Percentiles rank a stretch among this genome's conserved stretches.
phyloP scores from a whole-genome alignment of 1,140 invertebrate genomes.

The Portunus trituberculatus region DNA sequence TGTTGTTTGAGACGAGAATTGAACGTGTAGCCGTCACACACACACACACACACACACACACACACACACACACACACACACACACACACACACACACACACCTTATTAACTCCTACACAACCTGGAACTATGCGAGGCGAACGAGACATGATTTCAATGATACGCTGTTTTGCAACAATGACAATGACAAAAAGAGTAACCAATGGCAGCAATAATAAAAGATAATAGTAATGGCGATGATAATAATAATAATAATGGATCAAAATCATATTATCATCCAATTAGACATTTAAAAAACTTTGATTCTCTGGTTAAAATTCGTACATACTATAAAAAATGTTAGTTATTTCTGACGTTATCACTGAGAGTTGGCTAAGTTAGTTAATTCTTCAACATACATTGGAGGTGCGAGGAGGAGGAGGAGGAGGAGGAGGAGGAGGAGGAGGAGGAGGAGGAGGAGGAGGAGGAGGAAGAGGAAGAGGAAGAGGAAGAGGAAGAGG shows the following conservation, averaged over 20 bases:
- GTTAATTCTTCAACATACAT: neutral
- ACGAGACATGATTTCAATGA: neutral
- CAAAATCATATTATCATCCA: neutral
- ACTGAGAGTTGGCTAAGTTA: neutral
- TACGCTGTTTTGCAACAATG: too few species aligned
- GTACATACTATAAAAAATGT: neutral
- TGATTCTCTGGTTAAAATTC: neutral
- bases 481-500: neutral
- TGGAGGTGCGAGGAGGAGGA: neutral
- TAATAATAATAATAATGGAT: neutral
- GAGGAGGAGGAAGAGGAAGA: neutral
- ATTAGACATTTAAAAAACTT: neutral
- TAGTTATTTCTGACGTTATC: neutral
- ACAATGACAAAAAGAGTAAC: too few species aligned
- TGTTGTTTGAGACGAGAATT: neutral
- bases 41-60: conserved; percentile 9
- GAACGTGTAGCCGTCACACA: neutral
- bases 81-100: too few species aligned
- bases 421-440: neutral
- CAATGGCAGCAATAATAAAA: too few species aligned
- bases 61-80: conserved; percentile 18
- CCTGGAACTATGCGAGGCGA: neutral
- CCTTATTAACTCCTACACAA: neutral
- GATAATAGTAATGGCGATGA: neutral
- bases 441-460: neutral